Evolutionary conservation across 2,113 vertebrate species (phyloP).

Genomic region (Equus quagga): DNA sequence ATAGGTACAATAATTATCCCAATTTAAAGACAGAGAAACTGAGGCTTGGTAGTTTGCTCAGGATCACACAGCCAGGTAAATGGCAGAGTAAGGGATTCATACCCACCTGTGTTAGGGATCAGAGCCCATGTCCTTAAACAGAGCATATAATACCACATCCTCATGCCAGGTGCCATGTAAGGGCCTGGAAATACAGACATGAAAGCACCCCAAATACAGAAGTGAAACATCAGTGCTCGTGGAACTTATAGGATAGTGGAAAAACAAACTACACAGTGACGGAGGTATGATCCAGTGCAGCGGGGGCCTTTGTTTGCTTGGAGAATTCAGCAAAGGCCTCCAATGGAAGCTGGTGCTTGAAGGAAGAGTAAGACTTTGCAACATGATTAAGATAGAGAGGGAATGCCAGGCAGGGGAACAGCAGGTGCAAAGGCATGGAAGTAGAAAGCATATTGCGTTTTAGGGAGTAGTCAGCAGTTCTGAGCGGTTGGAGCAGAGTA

Average conservation of each 20-base stretch:
- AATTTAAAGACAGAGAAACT: background rate
- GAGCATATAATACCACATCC: background rate
- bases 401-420: background rate
- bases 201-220: background rate
- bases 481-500: background rate
- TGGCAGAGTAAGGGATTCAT: background rate
- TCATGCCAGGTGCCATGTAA: background rate
- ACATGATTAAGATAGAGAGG: background rate
- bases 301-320: background rate
- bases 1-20: background rate
- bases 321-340: background rate
- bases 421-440: background rate
- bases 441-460: background rate
- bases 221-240: background rate
- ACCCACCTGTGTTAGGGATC: background rate
- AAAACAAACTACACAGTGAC: background rate
- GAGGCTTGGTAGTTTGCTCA: background rate
- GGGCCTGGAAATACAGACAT: background rate
- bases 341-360: background rate
- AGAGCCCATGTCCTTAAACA: background rate
- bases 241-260: background rate
- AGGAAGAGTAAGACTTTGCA: background rate
- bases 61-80: background rate
- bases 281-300: background rate
- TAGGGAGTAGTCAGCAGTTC: background rate